These are phyloP conservation scores for Rhinichthys klamathensis DNA, from an alignment of 2,113 vertebrate genomes.

Conservation along the genomic window DNA sequence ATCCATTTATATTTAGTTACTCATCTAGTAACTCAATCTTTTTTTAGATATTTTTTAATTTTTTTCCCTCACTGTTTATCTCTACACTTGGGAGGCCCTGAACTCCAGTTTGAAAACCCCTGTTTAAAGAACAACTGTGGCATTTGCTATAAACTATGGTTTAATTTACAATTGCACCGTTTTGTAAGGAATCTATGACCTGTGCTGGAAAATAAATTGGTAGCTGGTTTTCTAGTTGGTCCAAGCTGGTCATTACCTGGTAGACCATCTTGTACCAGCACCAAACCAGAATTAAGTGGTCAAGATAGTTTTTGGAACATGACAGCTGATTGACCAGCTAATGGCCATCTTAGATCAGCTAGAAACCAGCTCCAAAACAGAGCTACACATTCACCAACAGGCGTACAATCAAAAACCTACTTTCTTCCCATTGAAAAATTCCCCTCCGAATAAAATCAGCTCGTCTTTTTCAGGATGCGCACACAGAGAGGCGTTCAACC, in stretches of 20 bases:
- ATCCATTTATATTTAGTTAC: neutral
- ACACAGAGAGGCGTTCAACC: slow-evolving; percentile 87
- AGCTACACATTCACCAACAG: neutral
- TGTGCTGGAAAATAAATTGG: neutral
- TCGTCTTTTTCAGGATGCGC: slow-evolving; percentile 94
- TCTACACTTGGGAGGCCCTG: too few relatives aligned
- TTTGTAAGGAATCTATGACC: too few relatives aligned
- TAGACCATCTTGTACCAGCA: neutral
- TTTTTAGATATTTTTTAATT: too few relatives aligned
- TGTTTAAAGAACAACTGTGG: too few relatives aligned
- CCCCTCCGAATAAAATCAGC: slow-evolving; percentile 95
- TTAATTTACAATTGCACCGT: too few relatives aligned
- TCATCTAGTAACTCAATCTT: too few relatives aligned
- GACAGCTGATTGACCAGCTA: neutral
- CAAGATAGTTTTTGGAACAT: neutral
- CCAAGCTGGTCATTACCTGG: neutral
- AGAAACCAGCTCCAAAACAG: neutral
- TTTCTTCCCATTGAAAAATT: slow-evolving; percentile 98
- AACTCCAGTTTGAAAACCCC: too few relatives aligned
- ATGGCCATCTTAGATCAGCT: neutral
- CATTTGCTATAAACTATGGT: too few relatives aligned
- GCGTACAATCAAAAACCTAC: slow-evolving; percentile 69
- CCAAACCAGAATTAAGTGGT: neutral
- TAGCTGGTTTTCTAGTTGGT: neutral
- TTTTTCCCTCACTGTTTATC: too few relatives aligned